These are phyloP conservation scores for Cecropterus lyciades DNA, from an alignment of 1,140 invertebrate species.

Conservation along the genomic window DNA sequence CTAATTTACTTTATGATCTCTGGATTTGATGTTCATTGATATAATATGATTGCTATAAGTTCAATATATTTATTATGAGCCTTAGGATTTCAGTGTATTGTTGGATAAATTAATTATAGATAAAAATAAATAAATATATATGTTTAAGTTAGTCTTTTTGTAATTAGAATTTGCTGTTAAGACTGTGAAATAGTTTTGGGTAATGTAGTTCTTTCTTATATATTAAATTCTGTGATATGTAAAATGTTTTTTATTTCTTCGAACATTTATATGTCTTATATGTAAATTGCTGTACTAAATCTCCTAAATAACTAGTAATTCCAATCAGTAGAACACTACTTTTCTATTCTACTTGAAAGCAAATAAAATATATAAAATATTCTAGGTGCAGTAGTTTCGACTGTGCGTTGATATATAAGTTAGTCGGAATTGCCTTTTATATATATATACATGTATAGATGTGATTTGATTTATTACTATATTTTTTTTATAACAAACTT, in stretches of 20 bases:
- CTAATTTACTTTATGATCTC: constrained; percentile 5
- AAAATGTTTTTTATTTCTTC: constrained; percentile 11
- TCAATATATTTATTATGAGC: neutral
- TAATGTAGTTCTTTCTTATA: constrained; percentile 16
- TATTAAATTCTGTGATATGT: constrained; percentile 27
- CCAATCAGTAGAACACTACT: too few relatives aligned
- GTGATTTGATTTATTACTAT: too few relatives aligned
- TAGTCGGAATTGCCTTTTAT: too few relatives aligned
- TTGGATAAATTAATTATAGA: neutral
- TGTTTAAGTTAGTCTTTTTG: neutral
- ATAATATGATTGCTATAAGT: neutral
- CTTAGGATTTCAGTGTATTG: neutral
- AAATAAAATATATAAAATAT: too few relatives aligned
- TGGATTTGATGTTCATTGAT: neutral
- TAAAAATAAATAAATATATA: constrained; percentile 3
- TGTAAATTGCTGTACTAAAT: too few relatives aligned
- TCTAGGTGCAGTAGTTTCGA: too few relatives aligned
- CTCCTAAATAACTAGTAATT: too few relatives aligned
- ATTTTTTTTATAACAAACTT: too few relatives aligned
- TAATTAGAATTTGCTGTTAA: neutral
- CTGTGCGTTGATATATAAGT: too few relatives aligned
- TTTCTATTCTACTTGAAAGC: too few relatives aligned
- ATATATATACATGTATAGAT: too few relatives aligned
- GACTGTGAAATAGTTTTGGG: constrained; percentile 30
- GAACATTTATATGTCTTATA: neutral